Base-by-base conservation (phyloP, 2,113 vertebrate species). In the Lonchura striata region DNA sequence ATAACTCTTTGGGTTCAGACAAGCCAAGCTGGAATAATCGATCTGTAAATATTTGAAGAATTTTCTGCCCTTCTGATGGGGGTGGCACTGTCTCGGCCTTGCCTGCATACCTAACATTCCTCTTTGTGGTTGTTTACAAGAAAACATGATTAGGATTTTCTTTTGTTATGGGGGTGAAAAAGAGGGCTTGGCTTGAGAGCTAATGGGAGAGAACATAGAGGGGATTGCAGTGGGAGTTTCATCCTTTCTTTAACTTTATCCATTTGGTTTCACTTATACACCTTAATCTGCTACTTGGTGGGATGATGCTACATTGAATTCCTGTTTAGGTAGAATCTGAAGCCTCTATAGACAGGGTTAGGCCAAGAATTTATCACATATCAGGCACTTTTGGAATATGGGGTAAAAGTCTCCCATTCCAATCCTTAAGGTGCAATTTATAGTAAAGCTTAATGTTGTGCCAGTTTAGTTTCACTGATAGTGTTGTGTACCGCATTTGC, bases 351-450 rank as follows among this genome's bases (percentile, higher is more conserved):
- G 47, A 24, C 8, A 61, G 30, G 12, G 28, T 70, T 63, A 78
- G 52, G 6, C 17, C 54, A 70, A 82, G 37, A 60, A 68, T 47
- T 75, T 44, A 20, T 64, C 44, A 85, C 15, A 5, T 54, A 66
- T 44, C 31, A 42, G 53, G 7, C 31, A 37, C 4, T 71, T 81
- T 84, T 56, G 33, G 31, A 56, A 35, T 68, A 78, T n/a, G 17
- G 21, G 10, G 8, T 13, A 17, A 79, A 47, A 39, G 0, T 1
- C 30, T 15, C 27, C 0, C 10, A 35, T 41, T 8, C 22, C 41
- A 17, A 5, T 6, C 13, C 14, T 89, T 60, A 65, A 37, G 12
- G 6, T 64, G 54, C 37, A 49, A 13, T 77, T 70, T 72, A 13
- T 39, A 13, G 25, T 60, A 46, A 89, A 64, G 9, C 12, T n/a